phyloP scores from a whole-genome alignment of 92 coral and sea anemone genomes.

The Galaxea fascicularis region DNA sequence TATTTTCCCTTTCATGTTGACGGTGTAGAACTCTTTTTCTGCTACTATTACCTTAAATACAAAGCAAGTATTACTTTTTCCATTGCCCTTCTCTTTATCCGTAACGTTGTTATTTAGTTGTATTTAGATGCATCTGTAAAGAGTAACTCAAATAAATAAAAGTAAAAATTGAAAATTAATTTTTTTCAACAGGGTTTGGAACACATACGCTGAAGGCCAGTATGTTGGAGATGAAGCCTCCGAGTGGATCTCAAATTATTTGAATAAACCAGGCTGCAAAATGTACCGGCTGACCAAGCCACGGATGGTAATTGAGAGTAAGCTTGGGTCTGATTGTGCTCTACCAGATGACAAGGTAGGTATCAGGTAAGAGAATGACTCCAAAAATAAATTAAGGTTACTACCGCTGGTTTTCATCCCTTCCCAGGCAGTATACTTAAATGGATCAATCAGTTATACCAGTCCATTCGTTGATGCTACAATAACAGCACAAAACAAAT shows the following conservation, averaged over 20 bases:
- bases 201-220: constrained; percentile 59
- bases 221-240: constrained; percentile 70
- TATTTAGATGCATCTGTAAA: not conserved
- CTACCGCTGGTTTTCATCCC: too few species aligned
- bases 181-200: constrained; percentile 43
- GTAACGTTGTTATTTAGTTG: not conserved
- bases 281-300: constrained; percentile 59
- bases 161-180: too few species aligned
- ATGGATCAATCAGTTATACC: too few species aligned
- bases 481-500: too few species aligned
- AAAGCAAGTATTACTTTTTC: too few species aligned
- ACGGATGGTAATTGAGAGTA: constrained; percentile 48
- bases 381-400: not conserved
- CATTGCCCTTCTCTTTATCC: too few species aligned
- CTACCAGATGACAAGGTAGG: constrained; percentile 68
- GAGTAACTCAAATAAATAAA: too few species aligned
- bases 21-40: too few species aligned
- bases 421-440: too few species aligned
- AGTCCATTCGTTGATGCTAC: too few species aligned
- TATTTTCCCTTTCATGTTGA: too few species aligned
- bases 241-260: constrained; percentile 65
- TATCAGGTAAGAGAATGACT: not conserved
- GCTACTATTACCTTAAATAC: too few species aligned
- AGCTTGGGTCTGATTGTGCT: constrained; percentile 51
- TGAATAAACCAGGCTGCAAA: constrained; percentile 59